A percentile compares a stretch with the other conserved stretches of the same genome.
Evolutionary conservation across 2,888 invertebrate species (phyloP).

Genomic region (Zygothrica quintamaculata): DNA sequence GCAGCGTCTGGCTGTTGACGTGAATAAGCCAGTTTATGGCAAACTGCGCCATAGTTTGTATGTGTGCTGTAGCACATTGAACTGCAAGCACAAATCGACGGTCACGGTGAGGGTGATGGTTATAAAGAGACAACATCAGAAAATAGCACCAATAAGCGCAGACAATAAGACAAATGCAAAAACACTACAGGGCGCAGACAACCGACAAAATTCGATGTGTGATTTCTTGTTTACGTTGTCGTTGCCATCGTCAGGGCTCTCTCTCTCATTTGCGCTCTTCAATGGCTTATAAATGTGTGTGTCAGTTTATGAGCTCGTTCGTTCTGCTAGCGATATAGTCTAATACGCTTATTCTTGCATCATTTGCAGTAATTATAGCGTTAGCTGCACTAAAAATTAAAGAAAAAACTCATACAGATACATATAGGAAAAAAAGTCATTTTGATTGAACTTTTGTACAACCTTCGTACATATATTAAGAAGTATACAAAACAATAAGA

Average conservation of each 20-base stretch:
- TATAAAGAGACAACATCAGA: slow-evolving; percentile 59
- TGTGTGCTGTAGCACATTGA: slow-evolving; percentile 69
- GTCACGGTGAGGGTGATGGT: slow-evolving; percentile 76
- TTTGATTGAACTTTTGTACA: too few species aligned
- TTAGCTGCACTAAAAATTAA: slow-evolving; percentile 64
- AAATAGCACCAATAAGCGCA: slow-evolving; percentile 9
- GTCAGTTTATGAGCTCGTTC: slow-evolving; percentile 23
- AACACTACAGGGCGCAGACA: slow-evolving; percentile 23
- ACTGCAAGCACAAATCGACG: slow-evolving; percentile 78
- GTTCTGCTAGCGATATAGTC: slow-evolving; percentile 35
- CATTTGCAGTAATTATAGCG: slow-evolving; percentile 74
- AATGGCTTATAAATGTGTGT: slow-evolving; percentile 28
- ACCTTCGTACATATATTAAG: too few species aligned
- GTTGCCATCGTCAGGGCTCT: slow-evolving; percentile 32
- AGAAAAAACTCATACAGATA: slow-evolving; percentile 51
- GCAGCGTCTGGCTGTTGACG: slow-evolving; percentile 67
- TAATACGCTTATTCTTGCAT: slow-evolving; percentile 72
- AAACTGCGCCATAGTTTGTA: slow-evolving; percentile 29
- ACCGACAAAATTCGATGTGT: slow-evolving; percentile 53
- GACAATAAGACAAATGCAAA: slow-evolving; percentile 20
- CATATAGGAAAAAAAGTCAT: too few species aligned
- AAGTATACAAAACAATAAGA: too few species aligned
- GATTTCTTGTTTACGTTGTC: slow-evolving; percentile 73
- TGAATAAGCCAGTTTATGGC: slow-evolving; percentile 61
- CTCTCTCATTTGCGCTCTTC: slow-evolving; percentile 11